Evolutionary conservation across 2,113 vertebrate species (phyloP), one percentile per base, ranked within the genome.

Genomic region (Garra rufa): DNA sequence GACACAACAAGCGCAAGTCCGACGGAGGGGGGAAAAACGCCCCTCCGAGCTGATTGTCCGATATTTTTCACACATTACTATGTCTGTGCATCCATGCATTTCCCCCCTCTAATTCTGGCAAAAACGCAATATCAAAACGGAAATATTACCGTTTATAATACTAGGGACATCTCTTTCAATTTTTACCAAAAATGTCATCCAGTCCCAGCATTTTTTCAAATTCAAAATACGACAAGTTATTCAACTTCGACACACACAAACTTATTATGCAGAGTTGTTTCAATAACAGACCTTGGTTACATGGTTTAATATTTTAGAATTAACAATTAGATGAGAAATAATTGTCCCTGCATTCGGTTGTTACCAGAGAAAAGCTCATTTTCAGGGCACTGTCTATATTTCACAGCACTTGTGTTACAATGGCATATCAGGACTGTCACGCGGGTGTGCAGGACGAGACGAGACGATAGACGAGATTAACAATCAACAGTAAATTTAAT

Each of bases 1-100:
- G 97, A 97, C 95, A 94, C 95, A 96, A 96, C 96, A 96, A 95
- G 96, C 95, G 95, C 92, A 95, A 95, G 92, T 48, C 94, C 94
- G 95, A 89, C 83, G 93, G 93, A 95, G 38, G 44, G 15, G 28
- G 21, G 6, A 48, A 63, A 69, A 82, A 71, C 26, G 46, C 65
- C 71, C 81, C 86, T 82, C 57, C 57, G 34, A 85, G 83, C 83
- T 83, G 83, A 81, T 85, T 87, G 75, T 67, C 55, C 69, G 82
- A 61, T 52, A 55, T 43, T 30, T 86, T 75, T 76, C 73, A 28
- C 71, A 78, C 50, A 65, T 81, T 82, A 73, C 48, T 15, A 38
- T 24, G 46, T 71, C n/a, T 43, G 24, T 82, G 76, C 76, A 71
- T 52, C 30, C 43, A 48, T 63, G 76, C 75, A 48, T 38, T 44